These are phyloP conservation scores for Drosophila sucinea DNA, from an alignment of 1,140 invertebrate genomes.

Conservation along the genomic window DNA sequence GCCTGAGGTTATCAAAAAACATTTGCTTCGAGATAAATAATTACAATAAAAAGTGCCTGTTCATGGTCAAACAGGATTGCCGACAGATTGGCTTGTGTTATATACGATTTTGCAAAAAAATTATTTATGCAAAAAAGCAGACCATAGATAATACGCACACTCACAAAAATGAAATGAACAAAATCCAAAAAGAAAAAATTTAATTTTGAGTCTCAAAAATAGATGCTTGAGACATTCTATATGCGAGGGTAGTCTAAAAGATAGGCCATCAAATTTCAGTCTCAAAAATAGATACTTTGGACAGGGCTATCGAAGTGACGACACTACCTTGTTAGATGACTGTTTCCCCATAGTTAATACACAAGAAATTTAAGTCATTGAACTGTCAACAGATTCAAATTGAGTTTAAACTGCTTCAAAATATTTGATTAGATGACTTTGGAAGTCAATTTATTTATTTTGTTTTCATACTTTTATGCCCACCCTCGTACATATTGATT, in stretches of 20 bases:
- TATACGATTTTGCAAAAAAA: conserved; percentile 29
- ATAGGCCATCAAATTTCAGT: neutral
- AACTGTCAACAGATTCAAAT: too few relatives aligned
- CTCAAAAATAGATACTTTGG: too few relatives aligned
- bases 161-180: conserved; percentile 40
- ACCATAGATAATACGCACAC: conserved; percentile 46
- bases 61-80: conserved; percentile 66
- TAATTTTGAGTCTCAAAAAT: conserved; percentile 17
- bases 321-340: too few relatives aligned
- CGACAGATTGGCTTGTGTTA: conserved; percentile 22
- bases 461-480: neutral
- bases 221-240: conserved; percentile 14
- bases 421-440: too few relatives aligned
- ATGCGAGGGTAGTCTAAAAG: neutral
- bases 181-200: conserved; percentile 6
- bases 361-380: too few relatives aligned
- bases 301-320: too few relatives aligned
- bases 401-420: too few relatives aligned
- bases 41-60: conserved; percentile 63
- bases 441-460: too few relatives aligned
- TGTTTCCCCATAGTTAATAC: too few relatives aligned
- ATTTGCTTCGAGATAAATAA: conserved; percentile 48
- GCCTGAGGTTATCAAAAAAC: conserved; percentile 30
- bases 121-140: conserved; percentile 72
- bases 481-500: conserved; percentile 29